Evolutionary conservation across 2,797 vertebrate species (phyloP), one percentile per base, ranked within the genome.

Genomic region (Channa striata): DNA sequence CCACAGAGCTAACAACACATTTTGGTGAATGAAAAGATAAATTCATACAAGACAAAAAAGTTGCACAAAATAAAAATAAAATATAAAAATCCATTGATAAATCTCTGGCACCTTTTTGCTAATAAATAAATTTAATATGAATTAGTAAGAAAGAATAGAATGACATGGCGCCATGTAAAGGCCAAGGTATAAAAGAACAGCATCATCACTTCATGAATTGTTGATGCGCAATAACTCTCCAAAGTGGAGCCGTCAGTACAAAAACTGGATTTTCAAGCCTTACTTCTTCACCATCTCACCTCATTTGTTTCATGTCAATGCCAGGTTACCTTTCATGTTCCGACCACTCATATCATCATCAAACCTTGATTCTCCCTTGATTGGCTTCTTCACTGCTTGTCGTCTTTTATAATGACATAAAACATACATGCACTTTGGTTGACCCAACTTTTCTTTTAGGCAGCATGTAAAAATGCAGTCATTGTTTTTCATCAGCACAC

Each of bases 371-470:
- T 43, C 37, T 40, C 5, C 13, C 11, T 40, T 13, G 13, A 40
- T 40, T 40, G 5, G 37, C 13, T 6, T 47, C 50, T 20, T 40
- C 16, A 46, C 34, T 12, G 9, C n/a, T 12, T 25, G 4, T 17
- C 43, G 50, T 78, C 23, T 59, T 54, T 66, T 33, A 37, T 23
- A 36, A 61, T 63, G 43, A 81, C 33, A 39, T 72, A 65, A 81
- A 78, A 59, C 47, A 72, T 78, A 86, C 80, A 82, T 84, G 82
- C 87, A 86, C 82, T 89, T 91, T 89, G 87, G 87, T 87, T 87
- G 69, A 70, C 70, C 75, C 77, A 51, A 66, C 58, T 66, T 73
- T 51, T 70, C 57, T 74, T 54, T 62, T 63, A 72, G 68, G 77
- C 83, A 84, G 74, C 80, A 43, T 66, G 61, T 73, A 50, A 69